These are phyloP conservation scores for Oenanthe melanoleuca DNA, from an alignment of 2,113 vertebrate species.

Conservation along the genomic window DNA sequence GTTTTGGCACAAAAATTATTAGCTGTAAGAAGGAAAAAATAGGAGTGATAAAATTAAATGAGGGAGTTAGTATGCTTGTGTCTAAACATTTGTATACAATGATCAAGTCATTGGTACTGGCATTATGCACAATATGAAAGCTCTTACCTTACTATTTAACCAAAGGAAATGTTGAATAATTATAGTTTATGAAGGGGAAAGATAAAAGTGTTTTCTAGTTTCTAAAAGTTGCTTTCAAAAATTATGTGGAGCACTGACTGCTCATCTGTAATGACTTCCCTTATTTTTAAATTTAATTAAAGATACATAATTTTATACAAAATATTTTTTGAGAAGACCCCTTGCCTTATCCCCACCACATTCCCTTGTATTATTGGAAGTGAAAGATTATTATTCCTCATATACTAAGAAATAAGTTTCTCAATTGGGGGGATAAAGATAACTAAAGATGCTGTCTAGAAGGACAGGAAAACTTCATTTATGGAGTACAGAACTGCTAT, in stretches of 20 bases:
- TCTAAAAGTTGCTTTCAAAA: not conserved
- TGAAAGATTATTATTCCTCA: not conserved
- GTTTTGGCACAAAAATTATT: not conserved
- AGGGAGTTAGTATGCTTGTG: not conserved
- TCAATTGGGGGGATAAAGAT: accelerated
- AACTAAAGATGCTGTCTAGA: not conserved
- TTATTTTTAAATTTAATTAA: not conserved
- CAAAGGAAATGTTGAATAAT: not conserved
- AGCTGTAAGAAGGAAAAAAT: not conserved
- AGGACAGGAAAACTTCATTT: not conserved
- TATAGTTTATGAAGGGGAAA: not conserved
- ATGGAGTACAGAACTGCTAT: not conserved
- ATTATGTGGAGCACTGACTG: not conserved
- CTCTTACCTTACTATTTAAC: not conserved
- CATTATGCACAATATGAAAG: not conserved
- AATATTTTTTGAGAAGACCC: not conserved
- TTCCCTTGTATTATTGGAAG: not conserved
- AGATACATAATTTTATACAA: not conserved
- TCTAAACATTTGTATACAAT: not conserved
- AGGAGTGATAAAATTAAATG: not conserved
- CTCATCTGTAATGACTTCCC: not conserved
- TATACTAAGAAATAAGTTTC: not conserved
- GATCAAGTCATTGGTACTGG: not conserved
- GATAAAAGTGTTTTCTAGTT: not conserved
- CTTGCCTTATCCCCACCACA: not conserved